A percentile compares a stretch with the other conserved stretches of the same genome.
Conservation (phyloP, 2,113 vertebrate species). For the Lutjanus erythropterus region DNA sequence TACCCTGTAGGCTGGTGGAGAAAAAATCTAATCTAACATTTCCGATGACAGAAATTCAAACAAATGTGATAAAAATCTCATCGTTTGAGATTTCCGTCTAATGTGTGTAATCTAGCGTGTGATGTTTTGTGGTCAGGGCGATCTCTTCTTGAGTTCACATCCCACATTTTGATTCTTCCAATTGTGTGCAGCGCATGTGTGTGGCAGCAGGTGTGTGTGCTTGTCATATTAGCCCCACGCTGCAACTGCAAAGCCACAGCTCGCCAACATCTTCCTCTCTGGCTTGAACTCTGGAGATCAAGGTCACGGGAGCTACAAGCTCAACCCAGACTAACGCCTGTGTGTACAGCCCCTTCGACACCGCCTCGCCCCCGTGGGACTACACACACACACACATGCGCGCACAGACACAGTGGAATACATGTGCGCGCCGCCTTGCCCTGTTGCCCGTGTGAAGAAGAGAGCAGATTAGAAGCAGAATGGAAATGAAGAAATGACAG, state of each 20-base stretch:
- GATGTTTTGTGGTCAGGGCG: slow-evolving; percentile 13
- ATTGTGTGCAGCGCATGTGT: slow-evolving; percentile 18
- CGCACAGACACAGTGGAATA: slow-evolving; percentile 27
- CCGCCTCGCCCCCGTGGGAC: neutral
- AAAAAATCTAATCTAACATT: slow-evolving; percentile 3
- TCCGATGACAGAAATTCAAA: slow-evolving; percentile 13
- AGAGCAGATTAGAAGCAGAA: slow-evolving; percentile 33
- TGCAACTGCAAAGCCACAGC: slow-evolving; percentile 10
- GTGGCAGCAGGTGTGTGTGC: slow-evolving; percentile 21
- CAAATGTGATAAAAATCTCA: slow-evolving; percentile 22
- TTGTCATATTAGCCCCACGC: slow-evolving; percentile 46
- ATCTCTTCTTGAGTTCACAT: slow-evolving; percentile 4
- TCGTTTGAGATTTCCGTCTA: slow-evolving; percentile 14
- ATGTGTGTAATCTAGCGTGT: slow-evolving; percentile 26
- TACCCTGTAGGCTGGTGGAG: neutral
- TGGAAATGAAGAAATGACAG: slow-evolving; percentile 40
- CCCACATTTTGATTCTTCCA: slow-evolving; percentile 15
- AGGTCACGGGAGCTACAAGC: slow-evolving; percentile 72
- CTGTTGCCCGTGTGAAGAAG: slow-evolving; percentile 12
- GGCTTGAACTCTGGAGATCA: slow-evolving; percentile 70
- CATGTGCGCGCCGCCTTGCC: slow-evolving; percentile 15
- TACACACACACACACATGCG: slow-evolving; percentile 33
- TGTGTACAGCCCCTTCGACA: slow-evolving; percentile 52
- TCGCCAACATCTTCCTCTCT: slow-evolving; percentile 42
- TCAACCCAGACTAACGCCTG: slow-evolving; percentile 56